Evolutionary conservation across 2,888 invertebrate genomes (phyloP), one percentile per base, ranked within the genome.

Genomic region (Lottia scabra): DNA sequence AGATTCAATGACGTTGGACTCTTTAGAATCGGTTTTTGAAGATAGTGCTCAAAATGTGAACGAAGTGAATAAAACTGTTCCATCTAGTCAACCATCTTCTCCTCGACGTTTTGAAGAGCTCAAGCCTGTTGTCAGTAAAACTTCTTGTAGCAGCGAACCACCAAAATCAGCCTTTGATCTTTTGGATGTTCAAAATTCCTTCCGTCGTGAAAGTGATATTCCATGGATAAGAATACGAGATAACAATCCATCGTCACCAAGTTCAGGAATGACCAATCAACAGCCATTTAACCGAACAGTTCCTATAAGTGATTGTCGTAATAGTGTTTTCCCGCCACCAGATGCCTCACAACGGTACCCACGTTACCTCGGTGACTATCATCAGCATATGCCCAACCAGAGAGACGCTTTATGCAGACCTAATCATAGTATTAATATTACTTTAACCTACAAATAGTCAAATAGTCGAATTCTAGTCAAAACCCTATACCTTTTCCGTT

Each of bases 401-500:
- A 56, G 56, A 56, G 56, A 56, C 23, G 56, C 56, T 3, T 13
- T 56, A 23, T 38, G 38, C 10, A 38, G 38, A 38, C 56, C 84
- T 74, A 86, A 85, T 69, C 84, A 84, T 67, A 86, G 85, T 67
- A 86, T 86, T n/a, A 86, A 86, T 67, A 86, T 86, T 15, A 86
- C 85, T 10, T 75, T 86, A 2, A 84, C 85, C 26, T 86, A 86
- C 65, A 86, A 85, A 63, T 84, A 73, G 74, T 23, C 27, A 38
- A 63, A 26, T 23, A 27, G 26, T 44, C 45, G 10, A 23, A 67
- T 19, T 26, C 16, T 67, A 13, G 67, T 67, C 44, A 38, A 38
- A 38, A 10, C 38, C 38, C 30, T 30, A 5, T 30, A 5, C 30
- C 30, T 30, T 2, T 30, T 30, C 5, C 10, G 38, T 38, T 4